phyloP scores from a whole-genome alignment of 1,140 invertebrate genomes.

The Caenorhabditis tropicalis region DNA sequence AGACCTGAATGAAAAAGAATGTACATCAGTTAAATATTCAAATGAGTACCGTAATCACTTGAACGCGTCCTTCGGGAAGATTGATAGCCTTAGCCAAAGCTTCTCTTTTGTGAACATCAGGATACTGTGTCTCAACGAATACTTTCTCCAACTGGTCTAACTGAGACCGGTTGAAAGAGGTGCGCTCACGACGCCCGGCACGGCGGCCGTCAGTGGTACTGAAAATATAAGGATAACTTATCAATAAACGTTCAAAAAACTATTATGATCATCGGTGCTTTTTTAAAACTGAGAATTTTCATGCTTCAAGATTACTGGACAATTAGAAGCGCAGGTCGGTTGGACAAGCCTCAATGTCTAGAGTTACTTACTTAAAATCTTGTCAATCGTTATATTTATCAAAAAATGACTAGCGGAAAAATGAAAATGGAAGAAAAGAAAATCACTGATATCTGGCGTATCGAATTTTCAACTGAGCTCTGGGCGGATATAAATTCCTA shows the following conservation, averaged over 20 bases:
- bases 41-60: conserved; percentile 5
- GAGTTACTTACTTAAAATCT: too few species aligned
- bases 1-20: background rate
- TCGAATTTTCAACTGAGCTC: too few species aligned
- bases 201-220: background rate
- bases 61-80: background rate
- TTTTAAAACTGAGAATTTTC: background rate
- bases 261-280: background rate
- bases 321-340: too few species aligned
- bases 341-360: too few species aligned
- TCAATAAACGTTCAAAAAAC: too few species aligned
- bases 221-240: background rate
- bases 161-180: background rate
- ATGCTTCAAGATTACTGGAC: too few species aligned
- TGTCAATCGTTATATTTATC: too few species aligned
- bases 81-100: background rate
- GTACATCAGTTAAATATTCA: too few species aligned
- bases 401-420: too few species aligned
- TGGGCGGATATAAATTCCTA: too few species aligned
- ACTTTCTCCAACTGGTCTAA: conserved; percentile 4
- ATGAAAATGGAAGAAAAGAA: too few species aligned
- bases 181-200: background rate
- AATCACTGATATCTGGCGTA: too few species aligned
- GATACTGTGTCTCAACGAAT: conserved; percentile 1
- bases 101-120: background rate